Base-by-base conservation (phyloP, 2,113 vertebrate species). In the Sturnira hondurensis region DNA sequence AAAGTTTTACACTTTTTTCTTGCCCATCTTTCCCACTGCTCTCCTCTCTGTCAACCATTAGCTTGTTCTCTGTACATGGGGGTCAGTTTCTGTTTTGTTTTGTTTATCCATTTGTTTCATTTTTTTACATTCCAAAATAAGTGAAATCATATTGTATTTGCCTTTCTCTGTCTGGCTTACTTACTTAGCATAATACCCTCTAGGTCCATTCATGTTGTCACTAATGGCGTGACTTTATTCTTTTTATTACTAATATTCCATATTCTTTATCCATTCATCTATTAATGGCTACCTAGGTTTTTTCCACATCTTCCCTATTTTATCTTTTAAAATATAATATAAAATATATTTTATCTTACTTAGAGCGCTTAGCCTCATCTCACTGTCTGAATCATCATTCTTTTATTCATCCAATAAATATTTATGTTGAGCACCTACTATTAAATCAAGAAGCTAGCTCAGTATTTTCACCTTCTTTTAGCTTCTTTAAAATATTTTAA, bases 401-500 rank as follows among this genome's bases (percentile, higher is more conserved):
- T n/a, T 80, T 91, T 92, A 47, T 47, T 84, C 7, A 5, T 20
- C 50, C 12, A 38, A n/a, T 93, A 81, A 58, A 58, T 81, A 58
- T 78, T 92, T 86, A n/a, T 68, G 45, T 8, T 52, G 67, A 83
- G 43, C 9, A 58, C 9, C 63, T 52, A 26, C 17, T 24, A 22
- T 73, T 78, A 73, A 56, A 65, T 38, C 45, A 76, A 63, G 54
- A 81, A 65, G 52, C 33, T 67, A 77, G 38, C 63, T 89, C 78
- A 82, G 58, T 82, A 36, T 63, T 77, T 92, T 91, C 54, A 81
- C 11, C 5, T 56, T 68, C 4, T 61, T 54, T 56, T 68, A 22
- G 20, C 33, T 88, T 91, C 71, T 86, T 86, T 71, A 92, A 88
- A 52, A 28, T 85, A 78, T 89, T 92, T 89, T 67, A 78, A 61